Evolutionary conservation across 2,888 invertebrate genomes (phyloP).

Genomic region (Epinotia bilunana): DNA sequence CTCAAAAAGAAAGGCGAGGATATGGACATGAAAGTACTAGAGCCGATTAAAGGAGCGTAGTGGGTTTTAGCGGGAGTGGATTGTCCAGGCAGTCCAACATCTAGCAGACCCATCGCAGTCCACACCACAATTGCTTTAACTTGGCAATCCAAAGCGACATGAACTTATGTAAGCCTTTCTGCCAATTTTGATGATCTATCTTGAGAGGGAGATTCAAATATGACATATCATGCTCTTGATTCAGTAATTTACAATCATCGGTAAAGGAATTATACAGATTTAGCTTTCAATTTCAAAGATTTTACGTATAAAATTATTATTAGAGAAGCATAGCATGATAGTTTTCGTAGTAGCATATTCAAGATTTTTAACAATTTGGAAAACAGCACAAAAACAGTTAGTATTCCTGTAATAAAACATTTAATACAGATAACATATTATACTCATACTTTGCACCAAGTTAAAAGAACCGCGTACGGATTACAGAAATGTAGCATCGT

Average conservation of each 20-base stretch:
- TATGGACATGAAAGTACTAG: background rate
- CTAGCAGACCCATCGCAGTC: slow-evolving; percentile 63
- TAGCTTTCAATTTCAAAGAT: background rate
- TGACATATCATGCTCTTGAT: slow-evolving; percentile 3
- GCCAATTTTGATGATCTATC: slow-evolving; percentile 30
- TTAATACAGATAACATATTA: slow-evolving; percentile 28
- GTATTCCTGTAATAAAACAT: slow-evolving; percentile 15
- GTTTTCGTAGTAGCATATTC: slow-evolving; percentile 34
- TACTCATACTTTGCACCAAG: slow-evolving; percentile 53
- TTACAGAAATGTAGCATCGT: slow-evolving; percentile 63
- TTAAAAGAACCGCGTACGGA: slow-evolving; percentile 67
- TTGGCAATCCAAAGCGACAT: slow-evolving; percentile 50
- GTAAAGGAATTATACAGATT: background rate
- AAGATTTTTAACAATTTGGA: slow-evolving; percentile 25
- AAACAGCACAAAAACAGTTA: slow-evolving; percentile 16
- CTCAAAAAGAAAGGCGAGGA: background rate
- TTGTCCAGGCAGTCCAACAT: slow-evolving; percentile 54
- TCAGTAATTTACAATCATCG: background rate
- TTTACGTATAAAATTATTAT: no score
- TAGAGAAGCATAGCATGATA: slow-evolving; percentile 25
- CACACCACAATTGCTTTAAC: slow-evolving; percentile 67
- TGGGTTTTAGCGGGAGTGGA: slow-evolving; percentile 14
- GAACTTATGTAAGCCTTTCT: slow-evolving; percentile 33
- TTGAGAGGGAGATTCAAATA: slow-evolving; percentile 5
- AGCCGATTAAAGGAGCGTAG: background rate